Percentiles rank a stretch among this genome's conserved stretches.
Evolutionary conservation across 2,888 invertebrate genomes (phyloP).

Genomic region (Brenthis ino): DNA sequence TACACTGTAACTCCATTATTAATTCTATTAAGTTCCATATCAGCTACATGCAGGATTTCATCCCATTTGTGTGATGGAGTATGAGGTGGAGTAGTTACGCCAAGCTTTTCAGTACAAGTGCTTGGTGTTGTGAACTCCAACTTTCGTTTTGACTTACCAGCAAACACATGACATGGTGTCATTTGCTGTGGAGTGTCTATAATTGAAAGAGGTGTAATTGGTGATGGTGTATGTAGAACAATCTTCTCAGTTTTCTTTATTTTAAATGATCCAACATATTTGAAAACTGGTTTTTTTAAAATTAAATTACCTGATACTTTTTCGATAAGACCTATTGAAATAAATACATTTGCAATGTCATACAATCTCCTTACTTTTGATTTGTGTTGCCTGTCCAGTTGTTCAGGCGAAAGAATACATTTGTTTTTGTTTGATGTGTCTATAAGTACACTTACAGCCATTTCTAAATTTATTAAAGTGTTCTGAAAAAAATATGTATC

Average conservation of each 20-base stretch:
- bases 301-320: slow-evolving; percentile 84
- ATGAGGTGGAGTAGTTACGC: slow-evolving; percentile 70
- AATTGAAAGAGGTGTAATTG: slow-evolving; percentile 65
- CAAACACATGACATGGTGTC: slow-evolving; percentile 61
- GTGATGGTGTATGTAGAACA: slow-evolving; percentile 58
- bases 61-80: slow-evolving; percentile 81
- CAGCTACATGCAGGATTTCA: slow-evolving; percentile 80
- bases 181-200: slow-evolving; percentile 56
- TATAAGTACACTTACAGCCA: slow-evolving; percentile 85
- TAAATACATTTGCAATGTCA: slow-evolving; percentile 90
- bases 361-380: slow-evolving; percentile 88
- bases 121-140: slow-evolving; percentile 72
- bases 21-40: slow-evolving; percentile 83
- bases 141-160: slow-evolving; percentile 74
- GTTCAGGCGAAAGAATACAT: slow-evolving; percentile 74
- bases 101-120: slow-evolving; percentile 63
- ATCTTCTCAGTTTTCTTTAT: slow-evolving; percentile 63
- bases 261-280: slow-evolving; percentile 83
- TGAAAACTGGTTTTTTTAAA: slow-evolving; percentile 86
- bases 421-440: slow-evolving; percentile 76
- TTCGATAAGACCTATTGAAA: slow-evolving; percentile 87
- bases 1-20: slow-evolving; percentile 73
- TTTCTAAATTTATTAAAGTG: slow-evolving; percentile 85
- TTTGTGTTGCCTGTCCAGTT: slow-evolving; percentile 81
- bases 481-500: slow-evolving; percentile 67